Percentiles rank a stretch among this genome's conserved stretches.
Conservation (phyloP, 2,113 vertebrate genomes). For the Orthonyx spaldingii region DNA sequence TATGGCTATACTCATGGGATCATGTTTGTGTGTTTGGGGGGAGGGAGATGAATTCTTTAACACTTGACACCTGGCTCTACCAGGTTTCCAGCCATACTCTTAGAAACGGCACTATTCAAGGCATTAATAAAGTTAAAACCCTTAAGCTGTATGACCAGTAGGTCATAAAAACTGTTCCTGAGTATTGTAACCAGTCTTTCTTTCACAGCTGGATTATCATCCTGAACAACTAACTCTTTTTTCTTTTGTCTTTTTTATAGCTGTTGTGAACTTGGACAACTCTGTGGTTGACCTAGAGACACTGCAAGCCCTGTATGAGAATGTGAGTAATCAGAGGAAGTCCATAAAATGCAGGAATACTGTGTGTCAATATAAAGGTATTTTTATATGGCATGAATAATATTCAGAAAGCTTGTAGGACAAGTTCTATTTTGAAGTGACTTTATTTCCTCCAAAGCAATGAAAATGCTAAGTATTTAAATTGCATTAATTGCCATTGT, state of each 20-base stretch:
- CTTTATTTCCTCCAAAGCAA: background rate
- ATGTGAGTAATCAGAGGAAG: conserved; percentile 82
- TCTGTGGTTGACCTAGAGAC: conserved; percentile 95
- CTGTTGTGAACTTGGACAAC: conserved; percentile 95
- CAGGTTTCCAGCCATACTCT: background rate
- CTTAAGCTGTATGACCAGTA: background rate
- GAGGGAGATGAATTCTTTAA: conserved; percentile 49
- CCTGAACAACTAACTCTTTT: conserved; percentile 44
- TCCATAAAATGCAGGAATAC: background rate
- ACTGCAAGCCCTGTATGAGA: conserved; percentile 95
- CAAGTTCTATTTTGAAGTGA: background rate
- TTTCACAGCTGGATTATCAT: conserved; percentile 44
- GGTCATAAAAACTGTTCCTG: conserved; percentile 4
- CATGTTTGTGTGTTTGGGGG: background rate
- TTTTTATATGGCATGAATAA: background rate
- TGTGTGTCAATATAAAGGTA: background rate
- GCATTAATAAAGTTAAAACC: conserved; percentile 4
- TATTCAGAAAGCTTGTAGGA: background rate
- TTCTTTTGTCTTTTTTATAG: conserved; percentile 63
- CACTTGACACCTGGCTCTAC: conserved; percentile 14
- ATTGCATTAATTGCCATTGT: background rate
- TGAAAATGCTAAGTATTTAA: background rate
- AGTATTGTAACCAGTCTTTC: background rate
- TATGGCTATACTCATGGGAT: conserved; percentile 19
- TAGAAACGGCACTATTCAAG: background rate